These are phyloP conservation scores for Rhogogaster chlorosoma DNA, from an alignment of 2,888 invertebrate species.

Conservation along the genomic window DNA sequence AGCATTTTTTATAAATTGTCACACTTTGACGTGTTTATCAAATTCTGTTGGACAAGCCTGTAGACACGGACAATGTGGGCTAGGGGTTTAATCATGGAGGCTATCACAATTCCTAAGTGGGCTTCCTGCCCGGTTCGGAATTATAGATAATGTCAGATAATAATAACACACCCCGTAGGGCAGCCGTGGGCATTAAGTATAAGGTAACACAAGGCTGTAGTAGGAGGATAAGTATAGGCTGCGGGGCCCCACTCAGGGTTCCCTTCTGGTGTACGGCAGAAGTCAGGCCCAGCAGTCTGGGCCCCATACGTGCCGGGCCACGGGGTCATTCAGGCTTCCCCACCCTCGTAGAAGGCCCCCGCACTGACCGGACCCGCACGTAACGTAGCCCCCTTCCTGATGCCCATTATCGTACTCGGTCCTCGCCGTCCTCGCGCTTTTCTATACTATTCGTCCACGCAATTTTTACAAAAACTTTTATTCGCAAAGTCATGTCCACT, in stretches of 20 bases:
- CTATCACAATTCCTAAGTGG: slow-evolving; percentile 78
- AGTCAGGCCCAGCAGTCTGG: slow-evolving; percentile 76
- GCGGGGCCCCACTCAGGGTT: slow-evolving; percentile 69
- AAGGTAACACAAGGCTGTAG: slow-evolving; percentile 69
- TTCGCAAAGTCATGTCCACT: not conserved
- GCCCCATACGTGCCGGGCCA: slow-evolving; percentile 76
- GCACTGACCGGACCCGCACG: slow-evolving; percentile 47
- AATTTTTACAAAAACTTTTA: not conserved
- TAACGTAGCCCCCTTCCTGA: slow-evolving; percentile 44
- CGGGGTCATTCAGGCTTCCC: slow-evolving; percentile 69
- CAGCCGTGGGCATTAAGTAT: slow-evolving; percentile 75
- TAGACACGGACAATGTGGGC: slow-evolving; percentile 60
- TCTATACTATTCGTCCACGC: not conserved
- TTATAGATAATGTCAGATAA: slow-evolving; percentile 78
- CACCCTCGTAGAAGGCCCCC: slow-evolving; percentile 39
- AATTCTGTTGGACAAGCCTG: slow-evolving; percentile 46
- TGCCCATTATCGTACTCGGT: slow-evolving; percentile 16
- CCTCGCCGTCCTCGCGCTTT: slow-evolving; percentile 3
- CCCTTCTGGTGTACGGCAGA: slow-evolving; percentile 72
- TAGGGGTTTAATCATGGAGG: slow-evolving; percentile 76
- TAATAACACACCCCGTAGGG: slow-evolving; percentile 76
- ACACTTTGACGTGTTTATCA: slow-evolving; percentile 43
- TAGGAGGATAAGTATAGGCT: slow-evolving; percentile 78
- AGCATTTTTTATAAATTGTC: not conserved
- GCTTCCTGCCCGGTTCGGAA: slow-evolving; percentile 77